Base-by-base conservation (phyloP, 64 coral and sea anemone genomes). In the Dendronephthya gigantea region DNA sequence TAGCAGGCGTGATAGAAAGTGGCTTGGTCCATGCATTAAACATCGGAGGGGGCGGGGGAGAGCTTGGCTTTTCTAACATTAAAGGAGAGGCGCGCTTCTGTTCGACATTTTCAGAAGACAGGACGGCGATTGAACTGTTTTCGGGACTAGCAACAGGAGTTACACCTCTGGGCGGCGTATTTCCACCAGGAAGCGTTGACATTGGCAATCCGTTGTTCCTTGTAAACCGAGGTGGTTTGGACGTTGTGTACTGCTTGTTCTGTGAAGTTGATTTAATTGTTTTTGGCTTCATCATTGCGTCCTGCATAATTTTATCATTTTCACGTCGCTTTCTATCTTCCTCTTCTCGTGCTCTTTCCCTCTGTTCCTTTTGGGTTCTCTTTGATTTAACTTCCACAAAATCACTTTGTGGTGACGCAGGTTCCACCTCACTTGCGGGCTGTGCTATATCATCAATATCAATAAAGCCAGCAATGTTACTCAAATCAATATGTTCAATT, bases 311-410 rank as follows among this genome's bases (percentile, higher is more conserved):
- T 40, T 93, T 93, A 56, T 98, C 95, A 74, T 89, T 92, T 39
- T 82, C 58, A 17, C 92, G 84, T 25, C 90, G 85, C 74, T 72
- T 87, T 28, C 87, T 91, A 19, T 93, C 95, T 47, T 98, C 95
- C 50, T 98, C 95, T 91, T 98, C 95, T 32, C 92, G 87, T 37
- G 93, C 92, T 82, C 89, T 93, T 49, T 98, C 95, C 45, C 93
- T 91, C 62, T 84, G 90, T 56, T 98, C 95, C 74, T 98, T 98
- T 83, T 93, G 87, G 31, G 95, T 82, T 90, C 95, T 84, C 30
- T 90, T 90, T 40, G 95, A 98, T 19, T 92, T 98, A 1, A 98
- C 95, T 90, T 98, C 89, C 29, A 98, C 95, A 89, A 98, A 98
- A 14, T 92, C 95, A 92, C 95, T 98, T 25, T 89, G 93, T 41